phyloP scores from a whole-genome alignment of 2,888 invertebrate genomes.

The Meliscaeva auricollis region DNA sequence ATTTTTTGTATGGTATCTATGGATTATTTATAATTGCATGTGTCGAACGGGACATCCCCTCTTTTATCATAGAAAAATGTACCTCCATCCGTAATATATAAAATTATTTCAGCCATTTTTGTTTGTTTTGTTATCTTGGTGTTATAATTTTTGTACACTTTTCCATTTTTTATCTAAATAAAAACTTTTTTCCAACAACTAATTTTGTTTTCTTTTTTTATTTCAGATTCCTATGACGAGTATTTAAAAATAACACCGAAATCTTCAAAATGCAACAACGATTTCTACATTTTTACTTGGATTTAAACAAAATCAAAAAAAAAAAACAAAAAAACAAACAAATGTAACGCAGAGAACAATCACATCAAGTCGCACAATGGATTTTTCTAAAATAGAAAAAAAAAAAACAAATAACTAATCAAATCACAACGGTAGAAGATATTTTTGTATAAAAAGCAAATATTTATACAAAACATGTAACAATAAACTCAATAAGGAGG shows the following conservation, averaged over 20 bases:
- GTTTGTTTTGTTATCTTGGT: neutral
- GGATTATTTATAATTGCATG: neutral
- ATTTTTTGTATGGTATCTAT: neutral
- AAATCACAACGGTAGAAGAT: conserved; percentile 34
- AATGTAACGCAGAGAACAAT: conserved; percentile 59
- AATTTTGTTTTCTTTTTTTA: neutral
- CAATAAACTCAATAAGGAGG: conserved; percentile 51
- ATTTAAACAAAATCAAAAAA: neutral
- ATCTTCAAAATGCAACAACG: conserved; percentile 37
- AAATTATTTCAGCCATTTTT: conserved; percentile 19
- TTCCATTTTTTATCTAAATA: too few relatives aligned
- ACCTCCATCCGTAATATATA: neutral
- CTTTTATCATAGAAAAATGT: conserved; percentile 17
- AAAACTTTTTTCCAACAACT: neutral
- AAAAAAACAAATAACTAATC: neutral
- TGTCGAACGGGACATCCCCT: conserved; percentile 2
- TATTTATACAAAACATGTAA: conserved; percentile 26
- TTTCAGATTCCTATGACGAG: conserved; percentile 65
- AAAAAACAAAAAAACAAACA: conserved; percentile 23
- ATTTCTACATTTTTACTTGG: conserved; percentile 21
- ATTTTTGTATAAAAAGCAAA: conserved; percentile 63
- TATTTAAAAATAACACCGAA: conserved; percentile 14
- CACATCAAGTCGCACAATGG: conserved; percentile 52
- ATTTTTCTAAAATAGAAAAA: conserved; percentile 15
- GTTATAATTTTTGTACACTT: neutral